phyloP scores from a whole-genome alignment of 2,797 vertebrate genomes.

The Cottoperca gobio region DNA sequence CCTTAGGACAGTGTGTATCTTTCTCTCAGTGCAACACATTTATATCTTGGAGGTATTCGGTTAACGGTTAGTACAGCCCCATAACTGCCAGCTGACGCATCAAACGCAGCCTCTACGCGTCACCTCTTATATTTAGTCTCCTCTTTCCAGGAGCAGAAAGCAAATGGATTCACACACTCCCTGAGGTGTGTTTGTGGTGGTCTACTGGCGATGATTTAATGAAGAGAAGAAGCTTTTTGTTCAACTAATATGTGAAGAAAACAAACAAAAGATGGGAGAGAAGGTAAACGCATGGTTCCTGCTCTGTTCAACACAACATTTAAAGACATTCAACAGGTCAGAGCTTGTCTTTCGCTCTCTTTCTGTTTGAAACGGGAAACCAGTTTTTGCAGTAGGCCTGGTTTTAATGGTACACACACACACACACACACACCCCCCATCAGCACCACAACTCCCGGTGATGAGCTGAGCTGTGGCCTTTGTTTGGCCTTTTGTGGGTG shows the following conservation, averaged over 20 bases:
- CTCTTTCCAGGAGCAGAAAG: not conserved
- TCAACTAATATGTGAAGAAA: not conserved
- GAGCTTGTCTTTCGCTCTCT: conserved; percentile 2
- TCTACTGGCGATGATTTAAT: not conserved
- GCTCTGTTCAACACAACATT: not conserved
- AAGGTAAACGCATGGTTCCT: no score
- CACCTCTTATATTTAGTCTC: not conserved
- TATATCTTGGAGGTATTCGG: no score
- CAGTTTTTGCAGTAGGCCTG: not conserved
- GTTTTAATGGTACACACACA: conserved; percentile 8
- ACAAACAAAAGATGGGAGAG: no score
- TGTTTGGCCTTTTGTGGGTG: conserved; percentile 53
- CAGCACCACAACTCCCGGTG: conserved; percentile 43
- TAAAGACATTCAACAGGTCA: conserved; percentile 13
- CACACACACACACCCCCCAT: conserved; percentile 21
- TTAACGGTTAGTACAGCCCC: not conserved
- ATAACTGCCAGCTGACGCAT: not conserved
- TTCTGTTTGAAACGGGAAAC: not conserved
- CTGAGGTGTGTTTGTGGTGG: not conserved
- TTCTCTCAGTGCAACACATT: not conserved
- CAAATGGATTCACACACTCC: not conserved
- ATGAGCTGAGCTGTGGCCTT: conserved; percentile 39
- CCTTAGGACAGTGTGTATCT: not conserved
- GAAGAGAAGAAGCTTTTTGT: not conserved
- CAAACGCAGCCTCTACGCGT: not conserved